Evolutionary conservation across 2,797 vertebrate species (phyloP).

Genomic region (Lagodon rhomboides): DNA sequence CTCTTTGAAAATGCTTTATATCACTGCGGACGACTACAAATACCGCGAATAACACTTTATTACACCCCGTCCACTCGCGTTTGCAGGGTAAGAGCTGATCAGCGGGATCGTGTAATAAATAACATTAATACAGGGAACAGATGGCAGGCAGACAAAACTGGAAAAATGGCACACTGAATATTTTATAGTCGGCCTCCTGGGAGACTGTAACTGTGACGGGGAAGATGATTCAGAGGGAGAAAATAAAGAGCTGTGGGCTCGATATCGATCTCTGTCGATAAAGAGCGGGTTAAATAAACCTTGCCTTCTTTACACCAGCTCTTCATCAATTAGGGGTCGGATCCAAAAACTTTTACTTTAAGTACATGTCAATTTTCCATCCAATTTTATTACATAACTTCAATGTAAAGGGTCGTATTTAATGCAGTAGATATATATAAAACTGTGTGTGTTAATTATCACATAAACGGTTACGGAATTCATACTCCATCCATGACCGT

Average conservation of each 20-base stretch:
- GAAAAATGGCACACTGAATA: slow-evolving; percentile 47
- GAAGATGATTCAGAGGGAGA: background rate
- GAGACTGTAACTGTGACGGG: background rate
- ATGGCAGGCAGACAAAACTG: slow-evolving; percentile 40
- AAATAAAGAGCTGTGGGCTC: background rate
- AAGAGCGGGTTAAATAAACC: background rate
- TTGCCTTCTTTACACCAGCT: background rate
- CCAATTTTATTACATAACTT: too few species aligned
- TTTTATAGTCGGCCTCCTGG: slow-evolving; percentile 47
- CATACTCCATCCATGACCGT: too few species aligned
- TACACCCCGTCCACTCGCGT: background rate
- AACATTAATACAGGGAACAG: slow-evolving; percentile 18
- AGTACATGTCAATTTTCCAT: too few species aligned
- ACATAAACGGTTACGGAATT: too few species aligned
- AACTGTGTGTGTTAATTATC: too few species aligned
- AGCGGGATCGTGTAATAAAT: background rate
- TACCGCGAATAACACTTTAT: background rate
- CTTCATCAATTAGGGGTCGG: too few species aligned
- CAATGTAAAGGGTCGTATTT: too few species aligned
- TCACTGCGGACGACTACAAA: background rate
- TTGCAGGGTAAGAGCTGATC: background rate
- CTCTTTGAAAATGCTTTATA: background rate
- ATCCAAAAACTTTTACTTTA: too few species aligned
- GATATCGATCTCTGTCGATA: background rate
- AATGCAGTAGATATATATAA: too few species aligned